A percentile compares a stretch with the other conserved stretches of the same genome.
phyloP scores from a whole-genome alignment of 2,113 vertebrate genomes.

The Bos indicus region DNA sequence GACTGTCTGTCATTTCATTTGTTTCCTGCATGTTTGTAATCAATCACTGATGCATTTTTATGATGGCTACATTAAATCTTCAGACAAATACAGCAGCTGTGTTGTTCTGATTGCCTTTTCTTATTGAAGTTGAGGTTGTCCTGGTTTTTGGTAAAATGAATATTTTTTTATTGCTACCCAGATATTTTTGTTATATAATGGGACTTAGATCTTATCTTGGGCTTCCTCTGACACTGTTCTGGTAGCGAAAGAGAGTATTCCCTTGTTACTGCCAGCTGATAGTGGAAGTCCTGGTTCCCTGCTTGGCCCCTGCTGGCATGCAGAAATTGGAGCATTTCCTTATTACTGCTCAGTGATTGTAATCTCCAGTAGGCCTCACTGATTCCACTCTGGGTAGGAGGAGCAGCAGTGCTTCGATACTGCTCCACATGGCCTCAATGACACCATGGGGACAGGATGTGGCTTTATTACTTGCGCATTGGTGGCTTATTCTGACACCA shows the following conservation, averaged over 20 bases:
- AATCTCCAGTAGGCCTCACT: not conserved
- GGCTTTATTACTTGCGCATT: not conserved
- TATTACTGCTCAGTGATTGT: not conserved
- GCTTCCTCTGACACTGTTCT: not conserved
- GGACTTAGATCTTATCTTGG: not conserved
- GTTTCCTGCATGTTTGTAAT: not conserved
- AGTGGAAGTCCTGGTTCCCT: not conserved
- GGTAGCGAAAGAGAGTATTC: not conserved
- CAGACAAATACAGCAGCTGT: not conserved
- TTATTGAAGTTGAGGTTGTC: not conserved
- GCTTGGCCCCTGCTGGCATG: not conserved
- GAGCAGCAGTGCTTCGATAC: not conserved
- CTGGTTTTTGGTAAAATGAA: not conserved
- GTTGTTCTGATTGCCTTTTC: not conserved
- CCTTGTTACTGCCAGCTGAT: not conserved
- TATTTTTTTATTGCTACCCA: not conserved
- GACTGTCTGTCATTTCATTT: not conserved
- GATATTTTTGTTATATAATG: not conserved
- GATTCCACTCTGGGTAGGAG: not conserved
- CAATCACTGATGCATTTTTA: not conserved
- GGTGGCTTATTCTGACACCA: not conserved
- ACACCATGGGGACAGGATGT: not conserved
- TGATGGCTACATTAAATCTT: not conserved
- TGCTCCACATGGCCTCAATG: not conserved
- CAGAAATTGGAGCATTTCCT: not conserved